Evolutionary conservation across 2,797 vertebrate genomes (phyloP), one percentile per base, ranked within the genome.

Genomic region (Clarias fuscus): DNA sequence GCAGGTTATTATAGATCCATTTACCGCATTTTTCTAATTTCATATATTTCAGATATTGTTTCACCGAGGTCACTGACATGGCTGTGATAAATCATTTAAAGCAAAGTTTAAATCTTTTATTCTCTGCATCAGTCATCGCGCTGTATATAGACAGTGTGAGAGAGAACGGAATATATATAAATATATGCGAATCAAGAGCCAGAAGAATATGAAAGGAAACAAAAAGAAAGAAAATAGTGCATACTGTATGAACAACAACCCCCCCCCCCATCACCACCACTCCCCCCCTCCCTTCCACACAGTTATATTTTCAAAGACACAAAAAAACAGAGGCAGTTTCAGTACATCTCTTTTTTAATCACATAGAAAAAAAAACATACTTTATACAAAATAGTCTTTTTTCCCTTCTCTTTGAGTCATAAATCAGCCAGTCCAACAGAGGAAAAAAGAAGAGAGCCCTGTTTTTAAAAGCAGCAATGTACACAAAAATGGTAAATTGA

Each of bases 331-430:
- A 81, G 81, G 48, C 88, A 70, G 78, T 59, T 82, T 89, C 71
- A 77, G 53, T 82, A 86, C 87, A 88, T 89, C 84, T 91, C 71
- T 82, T 77, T 48, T 92, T 92, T 92, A 91, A 91, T 93, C 87
- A 92, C 80, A 90, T 76, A 88, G 76, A 86, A 89, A 80, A 56
- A 75, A 79, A 92, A 76, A 84, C 83, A 87, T 85, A 88, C 84
- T 88, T 89, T 90, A 80, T 89, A 89, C 79, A 89, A 92, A 93
- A 90, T 86, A 89, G 90, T 89, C 80, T 91, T 91, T 89, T 78
- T 30, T 13, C 4, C 43, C 56, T 62, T 86, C 84, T 83, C 68
- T 88, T 87, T 88, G 70, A 85, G 82, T 78, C 89, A 83, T 87
- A 71, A 84, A 88, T 64, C 86, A 88, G 82, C 81, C 77, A 89